Percentiles rank a stretch among this genome's conserved stretches.
Evolutionary conservation across 2,113 vertebrate genomes (phyloP).

Genomic region (Xenopus tropicalis): DNA sequence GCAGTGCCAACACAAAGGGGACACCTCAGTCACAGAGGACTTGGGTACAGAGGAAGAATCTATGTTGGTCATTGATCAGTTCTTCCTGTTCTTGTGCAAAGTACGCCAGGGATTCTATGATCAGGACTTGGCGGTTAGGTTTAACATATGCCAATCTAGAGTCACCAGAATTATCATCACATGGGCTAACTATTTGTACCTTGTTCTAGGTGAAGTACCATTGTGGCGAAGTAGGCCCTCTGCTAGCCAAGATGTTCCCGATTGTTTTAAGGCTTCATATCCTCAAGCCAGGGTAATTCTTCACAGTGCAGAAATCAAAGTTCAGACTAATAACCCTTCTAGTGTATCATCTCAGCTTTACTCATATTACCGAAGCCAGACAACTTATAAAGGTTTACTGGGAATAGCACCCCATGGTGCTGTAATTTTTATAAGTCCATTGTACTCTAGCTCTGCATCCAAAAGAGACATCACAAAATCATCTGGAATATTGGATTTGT

Average conservation of each 20-base stretch:
- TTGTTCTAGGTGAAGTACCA: conserved; percentile 32
- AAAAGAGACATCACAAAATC: conserved; percentile 31
- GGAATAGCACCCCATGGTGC: conserved; percentile 36
- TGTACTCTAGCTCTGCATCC: conserved; percentile 29
- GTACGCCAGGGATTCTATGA: conserved; percentile 32
- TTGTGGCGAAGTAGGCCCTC: conserved; percentile 28
- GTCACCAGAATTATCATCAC: conserved; percentile 22
- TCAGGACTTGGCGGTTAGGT: conserved; percentile 23
- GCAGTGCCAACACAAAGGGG: conserved; percentile 28
- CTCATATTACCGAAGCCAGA: conserved; percentile 6
- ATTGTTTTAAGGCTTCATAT: conserved; percentile 33
- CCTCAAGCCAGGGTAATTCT: conserved; percentile 29
- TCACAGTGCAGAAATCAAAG: conserved; percentile 34
- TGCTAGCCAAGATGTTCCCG: conserved; percentile 21
- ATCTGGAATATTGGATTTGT: conserved; percentile 29
- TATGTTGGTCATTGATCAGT: conserved; percentile 32
- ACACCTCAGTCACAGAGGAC: neutral
- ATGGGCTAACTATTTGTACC: conserved; percentile 36
- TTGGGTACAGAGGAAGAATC: neutral
- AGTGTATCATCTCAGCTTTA: conserved; percentile 10
- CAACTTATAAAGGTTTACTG: conserved; percentile 15
- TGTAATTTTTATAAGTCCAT: conserved; percentile 35
- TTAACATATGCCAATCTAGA: conserved; percentile 25
- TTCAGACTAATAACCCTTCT: conserved; percentile 13
- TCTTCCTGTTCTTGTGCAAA: conserved; percentile 38